Evolutionary conservation across 2,888 invertebrate species (phyloP).

Genomic region (Cosmopolites sordidus): DNA sequence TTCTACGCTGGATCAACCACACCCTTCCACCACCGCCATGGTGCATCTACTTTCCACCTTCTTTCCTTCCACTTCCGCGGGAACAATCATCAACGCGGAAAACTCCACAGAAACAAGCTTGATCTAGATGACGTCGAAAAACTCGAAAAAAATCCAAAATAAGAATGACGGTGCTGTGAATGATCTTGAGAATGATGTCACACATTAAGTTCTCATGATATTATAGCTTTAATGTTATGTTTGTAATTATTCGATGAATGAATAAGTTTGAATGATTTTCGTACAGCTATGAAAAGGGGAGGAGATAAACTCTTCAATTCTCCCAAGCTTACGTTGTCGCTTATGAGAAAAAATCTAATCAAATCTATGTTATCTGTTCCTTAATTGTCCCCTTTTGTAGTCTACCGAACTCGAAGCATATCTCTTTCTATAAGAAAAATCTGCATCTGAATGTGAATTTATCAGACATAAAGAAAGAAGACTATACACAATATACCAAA

Average conservation of each 20-base stretch:
- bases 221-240: too few species aligned
- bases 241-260: too few species aligned
- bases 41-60: constrained; percentile 7
- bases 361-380: background rate
- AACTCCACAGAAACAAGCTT: constrained; percentile 19
- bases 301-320: background rate
- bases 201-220: too few species aligned
- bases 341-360: background rate
- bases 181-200: too few species aligned
- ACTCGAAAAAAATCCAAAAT: too few species aligned
- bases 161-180: background rate
- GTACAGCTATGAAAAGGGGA: too few species aligned
- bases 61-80: constrained; percentile 11
- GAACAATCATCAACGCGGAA: constrained; percentile 16
- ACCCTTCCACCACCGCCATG: constrained; percentile 4
- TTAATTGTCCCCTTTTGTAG: background rate
- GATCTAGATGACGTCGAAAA: constrained; percentile 6
- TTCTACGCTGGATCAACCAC: background rate
- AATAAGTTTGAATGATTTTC: too few species aligned
- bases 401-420: background rate
- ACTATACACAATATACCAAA: too few species aligned
- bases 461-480: background rate
- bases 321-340: background rate
- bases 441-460: background rate
- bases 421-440: background rate